Evolutionary conservation across 2,888 invertebrate genomes (phyloP), one percentile per base, ranked within the genome.

Genomic region (Diabrotica balteata): DNA sequence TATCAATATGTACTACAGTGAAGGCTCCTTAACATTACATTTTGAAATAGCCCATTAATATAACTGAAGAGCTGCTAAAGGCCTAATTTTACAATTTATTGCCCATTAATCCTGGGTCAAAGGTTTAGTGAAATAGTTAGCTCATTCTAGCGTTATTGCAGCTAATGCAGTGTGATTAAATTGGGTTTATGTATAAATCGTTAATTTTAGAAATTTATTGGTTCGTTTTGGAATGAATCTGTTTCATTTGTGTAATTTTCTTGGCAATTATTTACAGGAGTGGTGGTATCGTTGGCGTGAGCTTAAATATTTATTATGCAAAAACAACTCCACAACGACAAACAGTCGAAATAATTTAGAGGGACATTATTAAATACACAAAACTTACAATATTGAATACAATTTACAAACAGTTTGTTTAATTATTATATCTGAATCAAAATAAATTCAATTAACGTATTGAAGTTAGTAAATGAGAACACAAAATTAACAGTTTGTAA

Each of bases 151-250:
- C 32, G 52, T 32, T 52, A 46, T 64, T 51, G 58, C 64, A 52
- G 58, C 52, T 64, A 59, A 64, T 64, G 58, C 64, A 64, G 51
- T 64, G 43, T 58, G 52, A 64, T 64, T 64, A 58, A 58, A 64
- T 59, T 46, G 51, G 58, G 64, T 64, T 64, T 58, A 63, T 63
- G 64, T 58, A 45, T 59, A 46, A 58, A 64, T 64, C 64, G 52
- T 64, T 58, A 58, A 64, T 64, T 64, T 59, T 11, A 32, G 42
- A 58, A 64, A 64, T 64, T 58, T 52, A 64, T 64, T 6, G 32
- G 58, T 32, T 44, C 32, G 51, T 52, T 52, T 58, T 64, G 45
- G 58, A 58, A 53, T 50, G 64, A 64, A 46, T 58, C 58, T 46
- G 52, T 53, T 54, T 47, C 49, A 55, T 62, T 62, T 54, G 54